Evolutionary conservation across 2,888 invertebrate genomes (phyloP).

Genomic region (Eilema caniola): DNA sequence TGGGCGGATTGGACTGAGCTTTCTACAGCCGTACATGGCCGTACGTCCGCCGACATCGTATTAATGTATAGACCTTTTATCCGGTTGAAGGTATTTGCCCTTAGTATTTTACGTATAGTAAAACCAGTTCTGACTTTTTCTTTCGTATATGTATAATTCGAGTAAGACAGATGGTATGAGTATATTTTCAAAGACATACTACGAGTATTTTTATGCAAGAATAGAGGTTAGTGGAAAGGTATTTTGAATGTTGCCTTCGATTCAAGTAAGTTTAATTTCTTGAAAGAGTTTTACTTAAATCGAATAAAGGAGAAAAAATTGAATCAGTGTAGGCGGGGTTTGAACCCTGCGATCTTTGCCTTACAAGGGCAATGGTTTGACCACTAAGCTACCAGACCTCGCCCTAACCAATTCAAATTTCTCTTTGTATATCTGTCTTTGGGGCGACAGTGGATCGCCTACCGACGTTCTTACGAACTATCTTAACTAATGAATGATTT

Average conservation of each 20-base stretch:
- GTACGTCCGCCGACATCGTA: conserved; percentile 22
- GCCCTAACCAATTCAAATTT: no score
- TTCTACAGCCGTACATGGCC: conserved; percentile 2
- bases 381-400: no score
- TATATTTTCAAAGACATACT: no score
- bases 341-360: no score
- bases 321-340: no score
- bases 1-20: conserved; percentile 26
- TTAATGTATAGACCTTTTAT: conserved; percentile 25
- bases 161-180: no score
- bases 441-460: no score
- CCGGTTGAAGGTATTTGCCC: conserved; percentile 9
- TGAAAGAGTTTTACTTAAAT: not conserved
- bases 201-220: not conserved
- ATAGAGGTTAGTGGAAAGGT: not conserved
- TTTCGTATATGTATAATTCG: not conserved
- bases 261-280: not conserved
- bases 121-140: not conserved
- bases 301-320: no score
- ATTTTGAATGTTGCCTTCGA: not conserved
- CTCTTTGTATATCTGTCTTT: no score
- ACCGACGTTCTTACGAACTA: no score
- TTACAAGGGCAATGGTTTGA: no score
- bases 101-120: conserved; percentile 11
- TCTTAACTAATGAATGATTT: no score